Conservation (phyloP, 1,140 invertebrate species). For the Tetranychus cinnabarinus region DNA sequence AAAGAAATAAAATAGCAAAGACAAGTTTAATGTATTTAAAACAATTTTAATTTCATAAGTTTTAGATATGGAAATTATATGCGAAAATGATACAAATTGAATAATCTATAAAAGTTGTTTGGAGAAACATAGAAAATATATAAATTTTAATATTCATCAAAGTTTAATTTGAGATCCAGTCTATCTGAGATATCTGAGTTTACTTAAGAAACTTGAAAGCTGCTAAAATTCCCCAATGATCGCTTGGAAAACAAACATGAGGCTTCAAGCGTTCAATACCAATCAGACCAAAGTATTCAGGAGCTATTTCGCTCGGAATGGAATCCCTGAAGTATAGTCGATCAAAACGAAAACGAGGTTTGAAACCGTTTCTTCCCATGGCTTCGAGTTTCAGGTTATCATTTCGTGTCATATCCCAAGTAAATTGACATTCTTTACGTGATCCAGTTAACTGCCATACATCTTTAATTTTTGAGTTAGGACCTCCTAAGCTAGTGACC, state of each 20-base stretch:
- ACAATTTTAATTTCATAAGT: no score
- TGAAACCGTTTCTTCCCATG: not conserved
- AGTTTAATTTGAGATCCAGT: no score
- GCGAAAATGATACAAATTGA: no score
- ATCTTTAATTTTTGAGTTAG: constrained; percentile 21
- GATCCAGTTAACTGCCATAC: constrained; percentile 30
- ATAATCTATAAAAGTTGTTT: no score
- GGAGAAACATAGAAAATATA: no score
- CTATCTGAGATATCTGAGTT: no score
- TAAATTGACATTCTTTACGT: constrained; percentile 27
- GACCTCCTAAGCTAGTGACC: constrained; percentile 21
- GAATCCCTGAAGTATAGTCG: constrained; percentile 26
- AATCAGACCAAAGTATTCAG: constrained; percentile 30
- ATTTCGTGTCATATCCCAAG: constrained; percentile 32
- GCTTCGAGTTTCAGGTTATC: constrained; percentile 18
- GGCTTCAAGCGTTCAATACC: constrained; percentile 28
- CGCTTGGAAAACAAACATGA: constrained; percentile 31
- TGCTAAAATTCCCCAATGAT: constrained; percentile 33
- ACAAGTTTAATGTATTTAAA: no score
- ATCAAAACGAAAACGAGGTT: constrained; percentile 28
- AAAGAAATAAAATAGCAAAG: no score
- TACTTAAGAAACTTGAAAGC: not conserved
- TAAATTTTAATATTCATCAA: no score
- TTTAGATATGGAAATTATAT: no score
- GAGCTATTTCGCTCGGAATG: constrained; percentile 17